Evolutionary conservation across 2,888 invertebrate species (phyloP).

Genomic region (Cyrtodaria siliqua): DNA sequence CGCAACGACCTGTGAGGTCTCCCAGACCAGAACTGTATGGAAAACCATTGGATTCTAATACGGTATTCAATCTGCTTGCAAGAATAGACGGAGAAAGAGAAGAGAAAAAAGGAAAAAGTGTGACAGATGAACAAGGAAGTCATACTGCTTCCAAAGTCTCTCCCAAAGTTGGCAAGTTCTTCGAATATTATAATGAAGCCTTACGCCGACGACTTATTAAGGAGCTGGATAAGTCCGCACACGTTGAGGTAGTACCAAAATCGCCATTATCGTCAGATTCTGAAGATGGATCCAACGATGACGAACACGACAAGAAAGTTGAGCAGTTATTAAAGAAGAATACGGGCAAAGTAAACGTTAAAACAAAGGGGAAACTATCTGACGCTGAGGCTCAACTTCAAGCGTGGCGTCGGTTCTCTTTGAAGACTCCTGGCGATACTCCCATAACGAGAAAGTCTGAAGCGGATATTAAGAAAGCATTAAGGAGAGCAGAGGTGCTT

Average conservation of each 20-base stretch:
- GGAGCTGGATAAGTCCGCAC: conserved; percentile 30
- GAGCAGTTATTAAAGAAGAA: no score
- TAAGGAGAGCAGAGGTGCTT: conserved; percentile 31
- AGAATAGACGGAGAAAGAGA: no score
- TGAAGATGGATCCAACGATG: conserved; percentile 5
- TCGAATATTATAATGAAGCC: conserved; percentile 54
- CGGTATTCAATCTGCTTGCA: no score
- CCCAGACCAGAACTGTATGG: no score
- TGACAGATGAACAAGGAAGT: conserved; percentile 2
- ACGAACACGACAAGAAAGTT: neutral
- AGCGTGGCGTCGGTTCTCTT: neutral
- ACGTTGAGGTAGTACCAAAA: neutral
- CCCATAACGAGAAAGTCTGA: conserved; percentile 15
- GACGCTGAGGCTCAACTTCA: neutral
- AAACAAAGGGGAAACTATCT: neutral
- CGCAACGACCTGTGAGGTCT: no score
- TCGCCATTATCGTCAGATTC: conserved; percentile 7
- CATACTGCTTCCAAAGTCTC: conserved; percentile 41
- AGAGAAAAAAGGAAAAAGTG: neutral
- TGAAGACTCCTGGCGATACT: neutral
- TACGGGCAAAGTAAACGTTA: neutral
- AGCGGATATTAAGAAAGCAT: conserved; percentile 24
- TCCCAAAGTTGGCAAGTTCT: conserved; percentile 27
- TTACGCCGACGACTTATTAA: conserved; percentile 36
- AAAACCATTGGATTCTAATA: no score